Base-by-base conservation (phyloP, 2,797 vertebrate species). In the Morus bassanus region DNA sequence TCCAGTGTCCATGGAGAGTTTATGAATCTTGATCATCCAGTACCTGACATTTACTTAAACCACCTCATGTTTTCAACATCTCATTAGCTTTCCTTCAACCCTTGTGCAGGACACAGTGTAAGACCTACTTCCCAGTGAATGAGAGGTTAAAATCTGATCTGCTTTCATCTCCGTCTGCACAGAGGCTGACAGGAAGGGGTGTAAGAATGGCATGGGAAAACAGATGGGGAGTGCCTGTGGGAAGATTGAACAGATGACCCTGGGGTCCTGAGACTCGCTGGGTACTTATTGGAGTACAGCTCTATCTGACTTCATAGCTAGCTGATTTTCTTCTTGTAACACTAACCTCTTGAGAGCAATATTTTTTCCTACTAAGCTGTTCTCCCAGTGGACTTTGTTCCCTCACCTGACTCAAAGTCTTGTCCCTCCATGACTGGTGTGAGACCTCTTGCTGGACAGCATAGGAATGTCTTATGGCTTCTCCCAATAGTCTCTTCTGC, bases 201-300 rank as follows among this genome's bases (percentile, higher is more conserved):
- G 23, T 82, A 88, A 90, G 80, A 87, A 70, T 94, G 93, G 88
- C 89, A 94, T 76, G 88, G 88, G 88, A 87, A 93, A 94, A 43
- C 72, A 89, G 65, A 81, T 84, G 65, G 74, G 70, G 59, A 75
- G 28, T 79, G 79, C 80, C 83, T 81, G 51, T 91, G 93, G 91
- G 83, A 91, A 96, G 76, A 76, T 35, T 0, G 74, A 91, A 85
- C 33, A 90, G 48, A 86, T 79, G 73, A 94, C 85, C 79, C 81
- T 1, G 1, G 46, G 59, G 70, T 88, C 83, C 88, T 94, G 94
- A 84, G 83, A 74, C 83, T 90, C 5, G 4, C 56, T 61, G 80
- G 77, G 75, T 90, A 74, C 48, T 13, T 30, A 12, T 69, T 74
- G 60, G 74, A 94, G 70, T 74, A 56, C 48, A 70, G 53, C 31